Conservation (phyloP, 2,113 vertebrate genomes). For the Channa argus region DNA sequence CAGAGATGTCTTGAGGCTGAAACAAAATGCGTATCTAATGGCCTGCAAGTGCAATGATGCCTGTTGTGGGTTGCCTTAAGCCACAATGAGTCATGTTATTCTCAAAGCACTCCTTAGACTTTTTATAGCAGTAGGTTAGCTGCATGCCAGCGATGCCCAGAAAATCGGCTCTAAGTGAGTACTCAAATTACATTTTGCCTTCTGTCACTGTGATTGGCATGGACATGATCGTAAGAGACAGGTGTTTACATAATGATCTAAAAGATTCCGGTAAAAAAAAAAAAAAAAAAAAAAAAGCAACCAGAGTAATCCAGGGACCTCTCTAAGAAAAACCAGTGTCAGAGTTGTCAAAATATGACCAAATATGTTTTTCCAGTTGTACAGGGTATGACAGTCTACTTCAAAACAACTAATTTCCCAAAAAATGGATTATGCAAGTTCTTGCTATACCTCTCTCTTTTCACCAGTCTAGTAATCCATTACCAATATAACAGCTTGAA, state of each 20-base stretch:
- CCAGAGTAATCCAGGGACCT: neutral
- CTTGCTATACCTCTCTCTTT: neutral
- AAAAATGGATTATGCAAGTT: neutral
- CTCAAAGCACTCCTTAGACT: slow-evolving; percentile 53
- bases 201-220: slow-evolving; percentile 38
- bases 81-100: slow-evolving; percentile 54
- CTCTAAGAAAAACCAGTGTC: neutral
- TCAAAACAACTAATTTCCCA: neutral
- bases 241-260: slow-evolving; percentile 30
- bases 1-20: slow-evolving; percentile 31
- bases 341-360: slow-evolving; percentile 3
- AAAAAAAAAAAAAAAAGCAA: neutral
- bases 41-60: slow-evolving; percentile 39
- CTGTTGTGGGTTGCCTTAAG: slow-evolving; percentile 51
- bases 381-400: neutral
- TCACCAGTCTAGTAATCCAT: too few species aligned
- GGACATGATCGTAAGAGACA: slow-evolving; percentile 10
- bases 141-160: slow-evolving; percentile 56
- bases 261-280: neutral
- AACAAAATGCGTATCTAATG: slow-evolving; percentile 60
- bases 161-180: slow-evolving; percentile 32
- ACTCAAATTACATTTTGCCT: slow-evolving; percentile 29
- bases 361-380: neutral
- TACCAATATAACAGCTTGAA: neutral
- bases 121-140: slow-evolving; percentile 66